phyloP scores from a whole-genome alignment of 53 echinoderm and acorn worm genomes.

The Stichopus horrens region DNA sequence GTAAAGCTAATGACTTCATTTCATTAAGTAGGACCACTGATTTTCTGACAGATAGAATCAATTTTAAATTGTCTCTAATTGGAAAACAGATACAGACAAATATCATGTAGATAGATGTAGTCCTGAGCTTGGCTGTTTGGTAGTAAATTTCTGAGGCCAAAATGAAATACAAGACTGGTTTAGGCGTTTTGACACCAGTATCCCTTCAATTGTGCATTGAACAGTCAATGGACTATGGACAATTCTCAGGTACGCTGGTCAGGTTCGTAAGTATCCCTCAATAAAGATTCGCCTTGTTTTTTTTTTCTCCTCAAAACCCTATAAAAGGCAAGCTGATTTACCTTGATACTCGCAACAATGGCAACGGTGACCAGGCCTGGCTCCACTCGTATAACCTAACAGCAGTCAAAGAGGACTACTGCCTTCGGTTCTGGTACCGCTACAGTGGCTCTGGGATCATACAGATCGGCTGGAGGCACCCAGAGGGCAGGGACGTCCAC shows the following conservation, averaged over 20 bases:
- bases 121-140: too few relatives aligned
- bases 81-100: too few relatives aligned
- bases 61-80: too few relatives aligned
- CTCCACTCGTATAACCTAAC: constrained; percentile 35
- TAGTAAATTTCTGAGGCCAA: too few relatives aligned
- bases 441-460: constrained; percentile 26
- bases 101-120: too few relatives aligned
- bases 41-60: too few relatives aligned
- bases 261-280: background rate
- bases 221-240: background rate
- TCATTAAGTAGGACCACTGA: too few relatives aligned
- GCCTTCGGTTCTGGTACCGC: constrained; percentile 33
- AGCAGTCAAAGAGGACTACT: constrained; percentile 20
- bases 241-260: background rate
- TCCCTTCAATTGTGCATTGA: too few relatives aligned
- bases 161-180: too few relatives aligned
- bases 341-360: background rate
- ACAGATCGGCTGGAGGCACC: constrained; percentile 35
- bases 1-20: too few relatives aligned
- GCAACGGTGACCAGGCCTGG: constrained; percentile 39
- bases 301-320: background rate
- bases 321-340: constrained; percentile 13
- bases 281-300: background rate
- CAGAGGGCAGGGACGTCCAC: background rate
- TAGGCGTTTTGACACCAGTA: too few relatives aligned